phyloP scores from a whole-genome alignment of 2,113 vertebrate genomes.

The Pluvialis apricaria region DNA sequence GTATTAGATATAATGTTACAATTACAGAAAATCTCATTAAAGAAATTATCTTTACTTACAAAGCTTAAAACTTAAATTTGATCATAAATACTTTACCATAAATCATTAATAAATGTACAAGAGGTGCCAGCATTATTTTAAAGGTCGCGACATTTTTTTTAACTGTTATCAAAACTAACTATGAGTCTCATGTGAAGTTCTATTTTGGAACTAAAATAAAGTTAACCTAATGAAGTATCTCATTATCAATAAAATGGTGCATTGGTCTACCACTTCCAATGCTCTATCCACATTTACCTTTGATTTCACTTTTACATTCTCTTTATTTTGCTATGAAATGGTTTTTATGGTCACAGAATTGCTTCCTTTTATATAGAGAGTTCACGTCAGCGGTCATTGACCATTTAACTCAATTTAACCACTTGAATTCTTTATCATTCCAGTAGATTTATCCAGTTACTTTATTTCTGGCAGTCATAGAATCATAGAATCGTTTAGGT shows the following conservation, averaged over 20 bases:
- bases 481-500: too few relatives aligned
- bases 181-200: neutral
- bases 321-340: neutral
- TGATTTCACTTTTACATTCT: neutral
- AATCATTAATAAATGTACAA: neutral
- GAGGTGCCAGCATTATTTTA: neutral
- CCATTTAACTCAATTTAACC: neutral
- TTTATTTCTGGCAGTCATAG: neutral
- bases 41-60: constrained; percentile 33
- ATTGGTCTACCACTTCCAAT: neutral
- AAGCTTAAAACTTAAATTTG: neutral
- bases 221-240: neutral
- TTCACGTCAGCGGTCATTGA: neutral
- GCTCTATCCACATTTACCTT: neutral
- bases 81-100: neutral
- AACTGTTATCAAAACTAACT: neutral
- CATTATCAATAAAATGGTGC: neutral
- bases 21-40: neutral
- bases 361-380: neutral
- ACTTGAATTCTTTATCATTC: neutral
- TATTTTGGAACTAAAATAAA: neutral
- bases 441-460: neutral
- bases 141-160: accelerated
- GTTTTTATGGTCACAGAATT: neutral
- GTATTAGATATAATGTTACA: constrained; percentile 1